Evolutionary conservation across 2,888 invertebrate genomes (phyloP).

Genomic region (Chironomus riparius): DNA sequence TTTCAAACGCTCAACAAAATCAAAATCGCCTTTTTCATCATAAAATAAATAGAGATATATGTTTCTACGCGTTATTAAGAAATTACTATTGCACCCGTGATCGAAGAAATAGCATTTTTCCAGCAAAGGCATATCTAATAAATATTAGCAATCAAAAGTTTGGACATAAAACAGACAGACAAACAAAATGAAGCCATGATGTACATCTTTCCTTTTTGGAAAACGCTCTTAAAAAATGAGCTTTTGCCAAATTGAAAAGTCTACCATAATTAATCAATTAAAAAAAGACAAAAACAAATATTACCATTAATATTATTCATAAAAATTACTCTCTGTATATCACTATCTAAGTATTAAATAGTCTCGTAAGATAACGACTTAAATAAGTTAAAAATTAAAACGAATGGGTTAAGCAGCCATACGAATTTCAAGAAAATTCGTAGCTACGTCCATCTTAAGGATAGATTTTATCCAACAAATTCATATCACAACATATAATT

Average conservation of each 20-base stretch:
- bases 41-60: too few relatives aligned
- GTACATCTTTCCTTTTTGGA: too few relatives aligned
- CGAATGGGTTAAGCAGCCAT: conserved; percentile 14
- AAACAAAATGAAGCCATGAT: too few relatives aligned
- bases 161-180: too few relatives aligned
- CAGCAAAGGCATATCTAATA: too few relatives aligned
- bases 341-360: not conserved
- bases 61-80: too few relatives aligned
- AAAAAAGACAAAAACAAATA: not conserved
- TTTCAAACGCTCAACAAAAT: not conserved
- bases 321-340: not conserved
- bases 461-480: not conserved
- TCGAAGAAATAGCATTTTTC: too few relatives aligned
- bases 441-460: conserved; percentile 40
- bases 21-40: too few relatives aligned
- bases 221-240: not conserved
- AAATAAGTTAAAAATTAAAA: not conserved
- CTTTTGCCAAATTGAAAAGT: not conserved
- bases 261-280: not conserved
- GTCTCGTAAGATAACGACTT: not conserved
- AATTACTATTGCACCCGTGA: too few relatives aligned
- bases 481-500: not conserved
- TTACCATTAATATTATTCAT: not conserved
- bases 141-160: too few relatives aligned
- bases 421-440: conserved; percentile 31